Conservation (phyloP, 2,797 vertebrate genomes). For the Odontamblyopus rebecca region DNA sequence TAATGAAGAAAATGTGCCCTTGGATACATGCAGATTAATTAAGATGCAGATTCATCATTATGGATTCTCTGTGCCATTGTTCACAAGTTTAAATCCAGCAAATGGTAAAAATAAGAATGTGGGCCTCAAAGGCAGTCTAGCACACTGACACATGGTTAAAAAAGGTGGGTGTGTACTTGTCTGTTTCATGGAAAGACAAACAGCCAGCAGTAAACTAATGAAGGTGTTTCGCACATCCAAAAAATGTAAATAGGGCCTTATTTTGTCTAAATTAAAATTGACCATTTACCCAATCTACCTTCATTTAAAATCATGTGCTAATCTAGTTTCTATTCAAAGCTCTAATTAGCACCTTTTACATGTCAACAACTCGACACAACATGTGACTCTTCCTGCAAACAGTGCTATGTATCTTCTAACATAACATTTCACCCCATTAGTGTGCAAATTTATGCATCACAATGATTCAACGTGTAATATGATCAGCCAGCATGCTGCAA, state of each 20-base stretch:
- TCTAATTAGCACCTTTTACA: slow-evolving; percentile 40
- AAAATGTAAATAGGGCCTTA: not conserved
- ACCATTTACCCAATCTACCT: slow-evolving; percentile 18
- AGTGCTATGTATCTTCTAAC: slow-evolving; percentile 15
- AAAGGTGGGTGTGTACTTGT: slow-evolving; percentile 17
- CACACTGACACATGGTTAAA: slow-evolving; percentile 31
- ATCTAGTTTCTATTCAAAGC: slow-evolving; percentile 31
- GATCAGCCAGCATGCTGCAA: not conserved
- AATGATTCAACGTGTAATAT: slow-evolving; percentile 31
- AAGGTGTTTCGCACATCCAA: not conserved
- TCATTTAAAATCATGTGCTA: slow-evolving; percentile 24
- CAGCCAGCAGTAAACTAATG: slow-evolving; percentile 9
- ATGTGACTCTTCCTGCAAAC: slow-evolving; percentile 24
- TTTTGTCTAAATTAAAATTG: not conserved
- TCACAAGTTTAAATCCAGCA: slow-evolving; percentile 16
- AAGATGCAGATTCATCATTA: slow-evolving; percentile 34
- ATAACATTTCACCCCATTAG: slow-evolving; percentile 31
- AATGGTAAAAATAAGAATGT: slow-evolving; percentile 16
- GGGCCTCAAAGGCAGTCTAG: slow-evolving; percentile 23
- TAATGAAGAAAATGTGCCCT: slow-evolving; percentile 41
- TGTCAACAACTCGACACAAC: slow-evolving; percentile 40
- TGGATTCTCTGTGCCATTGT: slow-evolving; percentile 26
- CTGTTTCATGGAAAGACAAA: not conserved
- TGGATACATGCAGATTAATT: slow-evolving; percentile 47
- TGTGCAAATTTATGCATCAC: slow-evolving; percentile 49